A percentile compares a stretch with the other conserved stretches of the same genome.
These are phyloP conservation scores for Leptoteleia sp. DNA, from an alignment of 1,140 invertebrate genomes.

Conservation along the genomic window DNA sequence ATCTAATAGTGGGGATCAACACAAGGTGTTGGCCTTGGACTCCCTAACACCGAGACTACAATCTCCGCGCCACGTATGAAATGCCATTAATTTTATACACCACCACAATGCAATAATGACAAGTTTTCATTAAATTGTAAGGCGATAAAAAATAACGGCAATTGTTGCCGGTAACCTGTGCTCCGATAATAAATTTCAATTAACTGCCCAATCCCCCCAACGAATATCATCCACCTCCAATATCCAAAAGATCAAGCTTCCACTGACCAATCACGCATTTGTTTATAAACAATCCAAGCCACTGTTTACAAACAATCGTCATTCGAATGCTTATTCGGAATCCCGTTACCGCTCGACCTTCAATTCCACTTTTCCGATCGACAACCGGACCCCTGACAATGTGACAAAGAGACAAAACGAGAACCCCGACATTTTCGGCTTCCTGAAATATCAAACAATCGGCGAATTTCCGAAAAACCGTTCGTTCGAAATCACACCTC, in stretches of 20 bases:
- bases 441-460: slow-evolving; percentile 25
- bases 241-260: neutral
- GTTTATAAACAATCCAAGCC: slow-evolving; percentile 21
- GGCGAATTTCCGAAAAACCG: neutral
- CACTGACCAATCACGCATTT: neutral
- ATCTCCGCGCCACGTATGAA: slow-evolving; percentile 70
- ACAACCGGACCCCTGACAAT: no score
- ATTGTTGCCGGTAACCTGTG: slow-evolving; percentile 20
- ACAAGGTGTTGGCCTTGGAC: slow-evolving; percentile 79
- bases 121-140: slow-evolving; percentile 49
- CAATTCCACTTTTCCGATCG: slow-evolving; percentile 12
- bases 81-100: slow-evolving; percentile 60
- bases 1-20: slow-evolving; percentile 69
- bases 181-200: slow-evolving; percentile 8
- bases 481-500: neutral
- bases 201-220: slow-evolving; percentile 1
- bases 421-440: neutral
- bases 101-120: slow-evolving; percentile 42
- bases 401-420: no score
- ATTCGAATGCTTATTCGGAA: no score
- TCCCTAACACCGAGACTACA: slow-evolving; percentile 76
- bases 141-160: slow-evolving; percentile 30
- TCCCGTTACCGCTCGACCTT: slow-evolving; percentile 15
- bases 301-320: no score
- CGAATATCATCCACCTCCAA: neutral